A percentile compares a stretch with the other conserved stretches of the same genome.
phyloP scores from a whole-genome alignment of 2,888 invertebrate species.

The Merodon equestris region DNA sequence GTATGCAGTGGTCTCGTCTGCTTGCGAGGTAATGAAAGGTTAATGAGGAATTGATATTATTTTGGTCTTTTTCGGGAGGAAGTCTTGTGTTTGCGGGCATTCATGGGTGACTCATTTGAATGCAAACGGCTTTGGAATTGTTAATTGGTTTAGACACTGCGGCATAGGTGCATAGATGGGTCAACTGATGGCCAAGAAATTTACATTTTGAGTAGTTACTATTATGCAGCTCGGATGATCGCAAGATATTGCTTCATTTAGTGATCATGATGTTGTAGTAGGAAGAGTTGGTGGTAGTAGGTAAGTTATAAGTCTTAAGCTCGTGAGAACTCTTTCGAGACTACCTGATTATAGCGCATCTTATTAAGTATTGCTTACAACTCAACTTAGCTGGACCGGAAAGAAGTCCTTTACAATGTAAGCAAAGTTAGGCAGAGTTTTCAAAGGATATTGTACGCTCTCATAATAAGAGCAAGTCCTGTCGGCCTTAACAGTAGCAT shows the following conservation, averaged over 20 bases:
- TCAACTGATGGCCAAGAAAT: constrained; percentile 42
- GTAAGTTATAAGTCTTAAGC: no score
- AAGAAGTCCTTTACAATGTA: no score
- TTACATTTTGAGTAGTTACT: constrained; percentile 52
- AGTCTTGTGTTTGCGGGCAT: constrained; percentile 23
- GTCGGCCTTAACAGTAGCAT: no score
- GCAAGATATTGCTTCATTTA: no score
- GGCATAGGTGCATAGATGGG: constrained; percentile 22
- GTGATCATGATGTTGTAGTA: not conserved
- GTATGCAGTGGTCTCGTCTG: constrained; percentile 6
- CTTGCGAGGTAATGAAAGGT: constrained; percentile 56
- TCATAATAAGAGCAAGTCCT: no score
- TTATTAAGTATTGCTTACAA: no score
- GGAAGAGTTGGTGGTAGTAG: not conserved
- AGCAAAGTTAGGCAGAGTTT: no score
- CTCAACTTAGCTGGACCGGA: no score
- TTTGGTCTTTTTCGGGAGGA: constrained; percentile 30
- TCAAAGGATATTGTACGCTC: no score
- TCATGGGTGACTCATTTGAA: constrained; percentile 53
- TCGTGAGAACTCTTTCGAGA: no score
- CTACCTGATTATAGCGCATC: no score
- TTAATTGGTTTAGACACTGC: constrained; percentile 56
- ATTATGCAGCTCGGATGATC: constrained; percentile 15
- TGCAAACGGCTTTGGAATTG: constrained; percentile 60
- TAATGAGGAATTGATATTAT: constrained; percentile 66